Evolutionary conservation across 2,888 invertebrate genomes (phyloP), one percentile per base, ranked within the genome.

Genomic region (Ichneumoninae sp.): DNA sequence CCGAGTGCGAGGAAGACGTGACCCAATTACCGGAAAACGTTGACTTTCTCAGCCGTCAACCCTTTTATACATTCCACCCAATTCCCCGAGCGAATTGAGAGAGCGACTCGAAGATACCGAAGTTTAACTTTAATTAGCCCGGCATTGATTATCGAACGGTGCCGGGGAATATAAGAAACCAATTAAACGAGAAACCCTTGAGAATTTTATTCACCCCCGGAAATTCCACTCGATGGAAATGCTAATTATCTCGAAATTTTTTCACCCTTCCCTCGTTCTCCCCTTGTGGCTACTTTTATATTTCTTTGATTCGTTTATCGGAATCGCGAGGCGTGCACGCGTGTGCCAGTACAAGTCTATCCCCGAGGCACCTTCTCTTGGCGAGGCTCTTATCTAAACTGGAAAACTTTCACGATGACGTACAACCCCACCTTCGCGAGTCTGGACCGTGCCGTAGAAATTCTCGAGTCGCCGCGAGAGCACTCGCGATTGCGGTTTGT

Each of bases 381-480:
- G 44, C 30, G 69, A 50, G 69, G 10, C 44, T 75, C 80, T 85
- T 86, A 86, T 86, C 86, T 86, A 78, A 85, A 86, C 80, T 80
- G 68, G 66, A 77, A 86, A 86, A 86, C 69, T 86, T 86, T 77
- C 60, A 72, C 76, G 80, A 76, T 85, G 85, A 85, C 80, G 74
- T 83, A 85, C 83, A 80, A 68, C 80, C 75, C 36, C 52, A 22
- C 54, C 44, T 54, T 65, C 26, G n/a, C 33, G 40, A 65, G 52
- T 40, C 66, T 57, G 60, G 44, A 54, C 54, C 54, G 65, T 71
- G 76, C 76, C 70, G 82, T 26, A 13, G 65, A 82, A 77, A 60
- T 77, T 77, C 77, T 26, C 44, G 8, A 72, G 26, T 72, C 44
- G 60, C 72, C 57, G 44, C n/a, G 44, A 13, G n/a, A 69, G 47